Evolutionary conservation across 1,140 invertebrate genomes (phyloP).

Genomic region (Euwallacea fornicatus): DNA sequence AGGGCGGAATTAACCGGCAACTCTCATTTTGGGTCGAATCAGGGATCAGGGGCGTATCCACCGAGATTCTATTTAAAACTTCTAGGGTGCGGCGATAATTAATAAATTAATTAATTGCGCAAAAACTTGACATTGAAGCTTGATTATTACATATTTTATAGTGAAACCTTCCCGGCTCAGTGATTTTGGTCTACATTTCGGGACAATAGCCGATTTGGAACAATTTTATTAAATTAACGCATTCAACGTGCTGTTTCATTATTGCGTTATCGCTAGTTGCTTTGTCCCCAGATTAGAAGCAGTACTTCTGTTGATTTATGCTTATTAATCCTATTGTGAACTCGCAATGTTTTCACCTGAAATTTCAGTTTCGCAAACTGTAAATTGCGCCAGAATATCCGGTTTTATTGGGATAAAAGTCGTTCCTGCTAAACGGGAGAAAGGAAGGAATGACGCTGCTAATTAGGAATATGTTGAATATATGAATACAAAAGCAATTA

Average conservation of each 20-base stretch:
- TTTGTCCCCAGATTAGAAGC: not conserved
- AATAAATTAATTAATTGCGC: too few species aligned
- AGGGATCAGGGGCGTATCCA: too few species aligned
- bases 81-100: too few species aligned
- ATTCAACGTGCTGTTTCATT: not conserved
- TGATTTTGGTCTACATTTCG: not conserved
- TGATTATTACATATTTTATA: not conserved
- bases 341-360: conserved; percentile 4
- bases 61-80: too few species aligned
- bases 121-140: not conserved
- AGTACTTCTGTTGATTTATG: not conserved
- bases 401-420: not conserved
- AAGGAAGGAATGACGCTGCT: not conserved
- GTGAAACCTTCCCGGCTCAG: not conserved
- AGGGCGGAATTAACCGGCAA: too few species aligned
- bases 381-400: not conserved
- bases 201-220: not conserved
- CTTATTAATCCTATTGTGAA: not conserved
- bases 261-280: not conserved
- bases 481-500: too few species aligned
- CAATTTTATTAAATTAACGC: conserved; percentile 4
- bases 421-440: not conserved
- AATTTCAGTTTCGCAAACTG: conserved; percentile 1
- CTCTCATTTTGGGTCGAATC: too few species aligned
- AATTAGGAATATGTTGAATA: not conserved